Base-by-base conservation (phyloP, 2,888 invertebrate genomes). In the Cantharis rufa region DNA sequence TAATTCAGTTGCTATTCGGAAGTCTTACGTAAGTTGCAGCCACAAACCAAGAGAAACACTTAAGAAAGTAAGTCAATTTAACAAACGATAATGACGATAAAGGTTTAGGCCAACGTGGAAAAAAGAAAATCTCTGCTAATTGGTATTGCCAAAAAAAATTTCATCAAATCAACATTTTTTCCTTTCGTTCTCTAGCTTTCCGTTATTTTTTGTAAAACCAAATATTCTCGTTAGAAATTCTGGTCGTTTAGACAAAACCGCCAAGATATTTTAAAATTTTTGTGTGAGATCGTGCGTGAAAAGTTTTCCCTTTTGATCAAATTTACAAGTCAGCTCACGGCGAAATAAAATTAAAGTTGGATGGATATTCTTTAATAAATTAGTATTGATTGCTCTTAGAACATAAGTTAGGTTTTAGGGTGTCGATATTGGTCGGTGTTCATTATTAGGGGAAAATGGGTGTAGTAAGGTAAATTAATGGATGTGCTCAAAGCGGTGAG, bases 401-500 rank as follows among this genome's bases (percentile, higher is more conserved):
- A 21, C 16, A 16, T 66, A 66, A 66, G 64, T 24, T 66, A 18
- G 64, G 21, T 66, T 66, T 66, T 24, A 66, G 64, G 48, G 16
- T 66, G 18, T 21, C 13, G 64, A 66, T 66, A 66, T 66, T 66
- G n/a, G 27, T 28, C 18, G 32, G 32, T 72, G 72, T 72, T 72
- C 72, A 64, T 68, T 72, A 72, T 72, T 72, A 18, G 48, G 13
- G 64, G 15, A 18, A 28, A 64, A 61, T 72, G 32, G 68, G 64
- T n/a, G 16, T 32, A 48, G 21, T 66, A 72, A 72, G 66, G 72
- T 72, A 68, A 72, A 72, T 72, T 72, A 72, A 72, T 72, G 72
- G 72, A 48, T 64, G 28, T 15, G 72, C 68, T 72, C 32, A 24
- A 48, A 68, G 69, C 69, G 69, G 69, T 69, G 69, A 28, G 69